These are phyloP conservation scores for Cepphus grylle DNA, from an alignment of 2,113 vertebrate species.

Conservation along the genomic window DNA sequence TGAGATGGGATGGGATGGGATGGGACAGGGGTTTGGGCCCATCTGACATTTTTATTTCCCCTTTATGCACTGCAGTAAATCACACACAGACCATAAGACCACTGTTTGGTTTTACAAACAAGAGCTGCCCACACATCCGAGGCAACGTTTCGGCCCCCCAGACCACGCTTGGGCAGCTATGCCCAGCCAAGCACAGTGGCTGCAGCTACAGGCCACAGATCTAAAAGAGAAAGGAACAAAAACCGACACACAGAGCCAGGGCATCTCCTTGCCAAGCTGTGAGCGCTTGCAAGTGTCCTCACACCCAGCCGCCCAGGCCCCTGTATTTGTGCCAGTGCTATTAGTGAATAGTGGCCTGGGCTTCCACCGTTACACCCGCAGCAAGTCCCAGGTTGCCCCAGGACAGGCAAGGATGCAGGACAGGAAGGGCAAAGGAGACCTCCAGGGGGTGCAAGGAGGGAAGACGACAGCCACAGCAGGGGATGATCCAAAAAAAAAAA, in stretches of 20 bases:
- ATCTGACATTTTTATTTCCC: not conserved
- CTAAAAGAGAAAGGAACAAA: not conserved
- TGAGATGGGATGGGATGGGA: not conserved
- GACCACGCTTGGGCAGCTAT: rapidly evolving
- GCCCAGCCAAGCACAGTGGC: not conserved
- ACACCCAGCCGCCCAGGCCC: rapidly evolving
- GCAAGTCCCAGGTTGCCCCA: not conserved
- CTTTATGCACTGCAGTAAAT: not conserved
- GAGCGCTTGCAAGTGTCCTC: not conserved
- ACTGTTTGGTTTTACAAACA: not conserved
- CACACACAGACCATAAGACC: not conserved
- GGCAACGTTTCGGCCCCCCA: not conserved
- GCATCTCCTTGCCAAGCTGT: not conserved
- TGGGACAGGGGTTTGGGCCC: not conserved
- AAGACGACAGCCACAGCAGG: not conserved
- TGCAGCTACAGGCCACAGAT: not conserved
- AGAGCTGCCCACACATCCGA: not conserved
- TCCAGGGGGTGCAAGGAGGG: not conserved
- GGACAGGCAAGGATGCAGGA: not conserved
- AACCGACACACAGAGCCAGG: not conserved
- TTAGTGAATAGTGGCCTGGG: not conserved
- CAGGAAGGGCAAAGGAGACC: not conserved
- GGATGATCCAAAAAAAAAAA: not conserved
- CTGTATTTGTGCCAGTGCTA: not conserved
- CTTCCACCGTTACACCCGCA: not conserved